Evolutionary conservation across 2,888 invertebrate species (phyloP).

Genomic region (Craniophora ligustri): DNA sequence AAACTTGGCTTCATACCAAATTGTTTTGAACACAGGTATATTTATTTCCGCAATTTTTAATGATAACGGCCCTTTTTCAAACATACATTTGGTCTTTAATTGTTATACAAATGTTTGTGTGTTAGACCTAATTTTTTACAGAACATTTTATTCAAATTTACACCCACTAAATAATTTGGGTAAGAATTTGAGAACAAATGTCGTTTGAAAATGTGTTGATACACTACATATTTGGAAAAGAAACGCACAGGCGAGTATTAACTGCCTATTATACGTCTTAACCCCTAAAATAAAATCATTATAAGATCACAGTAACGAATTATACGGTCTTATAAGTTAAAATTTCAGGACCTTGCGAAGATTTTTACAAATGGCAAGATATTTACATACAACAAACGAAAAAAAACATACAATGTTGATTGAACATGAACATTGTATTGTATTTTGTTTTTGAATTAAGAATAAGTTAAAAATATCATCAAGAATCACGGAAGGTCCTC

Average conservation of each 20-base stretch:
- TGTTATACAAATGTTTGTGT: slow-evolving; percentile 25
- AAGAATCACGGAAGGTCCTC: slow-evolving; percentile 40
- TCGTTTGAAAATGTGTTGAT: slow-evolving; percentile 16
- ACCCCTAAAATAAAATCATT: too few species aligned
- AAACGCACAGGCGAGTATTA: slow-evolving; percentile 66
- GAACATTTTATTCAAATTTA: slow-evolving; percentile 43
- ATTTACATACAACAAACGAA: too few species aligned
- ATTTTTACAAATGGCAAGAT: slow-evolving; percentile 29
- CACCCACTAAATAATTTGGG: slow-evolving; percentile 21
- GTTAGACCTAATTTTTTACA: slow-evolving; percentile 44
- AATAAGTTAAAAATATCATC: slow-evolving; percentile 1
- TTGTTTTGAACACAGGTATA: slow-evolving; percentile 42
- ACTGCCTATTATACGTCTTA: slow-evolving; percentile 53
- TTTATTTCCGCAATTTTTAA: slow-evolving; percentile 46
- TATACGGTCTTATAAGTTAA: slow-evolving; percentile 44
- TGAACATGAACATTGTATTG: slow-evolving; percentile 14
- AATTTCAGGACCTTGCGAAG: slow-evolving; percentile 43
- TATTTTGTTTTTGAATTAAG: slow-evolving; percentile 9
- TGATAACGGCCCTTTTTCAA: slow-evolving; percentile 12
- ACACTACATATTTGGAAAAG: slow-evolving; percentile 64
- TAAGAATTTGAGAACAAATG: slow-evolving; percentile 33
- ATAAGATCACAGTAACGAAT: slow-evolving; percentile 65
- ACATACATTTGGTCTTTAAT: slow-evolving; percentile 33
- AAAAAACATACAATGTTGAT: slow-evolving; percentile 10
- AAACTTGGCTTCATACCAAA: slow-evolving; percentile 60